Evolutionary conservation across 2,797 vertebrate genomes (phyloP).

Genomic region (Arctocebus calabarensis): DNA sequence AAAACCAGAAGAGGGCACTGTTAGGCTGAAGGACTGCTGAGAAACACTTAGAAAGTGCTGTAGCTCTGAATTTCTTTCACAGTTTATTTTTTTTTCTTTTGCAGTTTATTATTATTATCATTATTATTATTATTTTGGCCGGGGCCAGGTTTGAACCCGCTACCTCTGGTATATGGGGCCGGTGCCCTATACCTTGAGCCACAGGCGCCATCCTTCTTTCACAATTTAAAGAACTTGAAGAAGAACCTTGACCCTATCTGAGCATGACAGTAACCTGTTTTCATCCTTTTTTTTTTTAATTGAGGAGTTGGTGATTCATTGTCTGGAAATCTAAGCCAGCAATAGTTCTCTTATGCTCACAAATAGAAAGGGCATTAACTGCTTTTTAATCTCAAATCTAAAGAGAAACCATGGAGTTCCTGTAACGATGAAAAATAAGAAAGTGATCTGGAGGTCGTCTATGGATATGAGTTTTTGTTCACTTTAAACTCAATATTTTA

Average conservation of each 20-base stretch:
- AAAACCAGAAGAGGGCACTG: conserved; percentile 68
- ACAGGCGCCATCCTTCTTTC: neutral
- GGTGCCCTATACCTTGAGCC: too few species aligned
- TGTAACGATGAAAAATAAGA: conserved; percentile 20
- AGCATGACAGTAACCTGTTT: conserved; percentile 39
- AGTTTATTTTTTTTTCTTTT: neutral
- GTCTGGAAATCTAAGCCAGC: conserved; percentile 35
- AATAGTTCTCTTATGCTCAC: neutral
- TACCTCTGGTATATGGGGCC: too few species aligned
- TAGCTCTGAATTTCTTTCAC: neutral
- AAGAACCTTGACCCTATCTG: neutral
- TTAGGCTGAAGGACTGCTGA: neutral
- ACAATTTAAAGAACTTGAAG: neutral
- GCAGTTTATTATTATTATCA: too few species aligned
- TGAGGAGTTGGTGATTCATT: conserved; percentile 18
- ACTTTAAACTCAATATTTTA: conserved; percentile 24
- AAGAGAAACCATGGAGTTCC: neutral
- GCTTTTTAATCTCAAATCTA: conserved; percentile 43
- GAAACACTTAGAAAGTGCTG: neutral
- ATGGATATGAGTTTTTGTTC: neutral
- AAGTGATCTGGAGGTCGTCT: neutral
- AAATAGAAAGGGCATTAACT: neutral
- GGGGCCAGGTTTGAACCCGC: too few species aligned
- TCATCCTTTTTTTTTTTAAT: conserved; percentile 33
- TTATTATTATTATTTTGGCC: too few species aligned